Evolutionary conservation across 2,888 invertebrate genomes (phyloP).

Genomic region (Bimastos eiseni): DNA sequence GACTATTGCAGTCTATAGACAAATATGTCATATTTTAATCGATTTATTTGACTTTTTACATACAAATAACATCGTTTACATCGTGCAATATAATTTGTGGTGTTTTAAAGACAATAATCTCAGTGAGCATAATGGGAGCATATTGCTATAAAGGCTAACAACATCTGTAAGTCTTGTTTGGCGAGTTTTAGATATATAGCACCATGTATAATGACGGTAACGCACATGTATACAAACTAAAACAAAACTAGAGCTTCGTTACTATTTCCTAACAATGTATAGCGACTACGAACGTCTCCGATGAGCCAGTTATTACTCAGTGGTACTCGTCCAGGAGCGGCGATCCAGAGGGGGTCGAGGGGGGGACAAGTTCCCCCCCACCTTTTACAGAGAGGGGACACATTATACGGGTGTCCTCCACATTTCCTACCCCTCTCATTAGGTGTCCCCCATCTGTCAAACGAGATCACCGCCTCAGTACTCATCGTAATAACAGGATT

Average conservation of each 20-base stretch:
- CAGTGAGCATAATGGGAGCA: not conserved
- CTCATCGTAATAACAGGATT: not conserved
- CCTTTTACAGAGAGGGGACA: too few species aligned
- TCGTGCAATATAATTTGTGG: not conserved
- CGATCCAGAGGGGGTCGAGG: too few species aligned
- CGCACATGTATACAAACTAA: not conserved
- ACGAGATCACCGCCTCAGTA: too few species aligned
- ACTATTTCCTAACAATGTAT: constrained; percentile 6
- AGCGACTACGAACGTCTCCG: not conserved
- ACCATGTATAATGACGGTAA: not conserved
- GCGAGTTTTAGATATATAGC: not conserved
- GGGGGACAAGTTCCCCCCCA: too few species aligned
- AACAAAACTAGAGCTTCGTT: constrained; percentile 10
- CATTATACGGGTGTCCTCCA: too few species aligned
- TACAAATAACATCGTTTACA: not conserved
- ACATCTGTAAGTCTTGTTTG: not conserved
- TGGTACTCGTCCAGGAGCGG: too few species aligned
- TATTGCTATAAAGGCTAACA: not conserved
- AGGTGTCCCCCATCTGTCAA: too few species aligned
- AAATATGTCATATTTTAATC: too few species aligned
- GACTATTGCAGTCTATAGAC: not conserved
- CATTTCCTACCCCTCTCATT: too few species aligned
- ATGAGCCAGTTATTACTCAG: not conserved
- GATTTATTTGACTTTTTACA: too few species aligned
- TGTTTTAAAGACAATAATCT: not conserved